phyloP scores from a whole-genome alignment of 1,140 invertebrate genomes.

The Tenebrio molitor region DNA sequence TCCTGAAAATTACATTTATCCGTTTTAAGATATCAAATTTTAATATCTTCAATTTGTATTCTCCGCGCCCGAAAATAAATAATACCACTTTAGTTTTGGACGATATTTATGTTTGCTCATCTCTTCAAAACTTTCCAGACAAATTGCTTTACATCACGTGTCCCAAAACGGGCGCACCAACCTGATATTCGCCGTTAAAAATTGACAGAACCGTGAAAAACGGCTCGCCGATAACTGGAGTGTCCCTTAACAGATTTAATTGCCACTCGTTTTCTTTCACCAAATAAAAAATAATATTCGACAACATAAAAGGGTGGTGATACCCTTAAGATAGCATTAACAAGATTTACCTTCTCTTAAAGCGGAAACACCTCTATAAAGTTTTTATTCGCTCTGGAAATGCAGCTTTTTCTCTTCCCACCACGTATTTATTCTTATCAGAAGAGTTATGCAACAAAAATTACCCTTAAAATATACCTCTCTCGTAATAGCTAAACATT shows the following conservation, averaged over 20 bases:
- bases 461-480: conserved; percentile 3
- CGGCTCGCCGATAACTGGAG: no score
- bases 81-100: neutral
- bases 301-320: conserved; percentile 14
- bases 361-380: conserved; percentile 32
- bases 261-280: neutral
- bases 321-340: conserved; percentile 29
- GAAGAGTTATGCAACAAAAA: conserved; percentile 38
- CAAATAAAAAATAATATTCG: conserved; percentile 28
- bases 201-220: no score
- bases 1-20: conserved; percentile 15
- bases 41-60: conserved; percentile 30
- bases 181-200: neutral
- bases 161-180: no score
- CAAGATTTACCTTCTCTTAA: conserved; percentile 25
- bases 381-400: conserved; percentile 22
- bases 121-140: no score
- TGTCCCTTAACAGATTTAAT: neutral
- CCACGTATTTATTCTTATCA: conserved; percentile 28
- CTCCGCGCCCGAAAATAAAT: conserved; percentile 3
- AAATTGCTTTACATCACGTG: no score
- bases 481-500: conserved; percentile 13
- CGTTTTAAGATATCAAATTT: conserved; percentile 26
- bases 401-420: conserved; percentile 22
- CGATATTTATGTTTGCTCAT: no score